Evolutionary conservation across 2,113 vertebrate genomes (phyloP).

Genomic region (Rhombomys opimus): DNA sequence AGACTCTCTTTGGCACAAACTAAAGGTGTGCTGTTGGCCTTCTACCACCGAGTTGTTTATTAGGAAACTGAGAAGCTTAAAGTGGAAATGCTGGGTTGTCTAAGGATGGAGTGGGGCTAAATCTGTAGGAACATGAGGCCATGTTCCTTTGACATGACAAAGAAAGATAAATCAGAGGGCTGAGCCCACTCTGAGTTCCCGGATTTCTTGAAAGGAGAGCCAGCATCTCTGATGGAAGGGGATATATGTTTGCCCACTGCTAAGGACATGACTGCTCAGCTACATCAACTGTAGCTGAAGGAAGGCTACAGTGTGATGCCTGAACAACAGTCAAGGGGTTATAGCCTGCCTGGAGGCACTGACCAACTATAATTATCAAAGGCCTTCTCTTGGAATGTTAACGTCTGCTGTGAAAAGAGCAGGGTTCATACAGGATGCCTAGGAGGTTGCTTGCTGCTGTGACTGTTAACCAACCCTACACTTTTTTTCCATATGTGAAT

Average conservation of each 20-base stretch:
- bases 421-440: not conserved
- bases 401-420: not conserved
- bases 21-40: slow-evolving; percentile 60
- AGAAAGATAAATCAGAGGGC: not conserved
- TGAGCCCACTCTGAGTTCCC: not conserved
- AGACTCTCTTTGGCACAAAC: slow-evolving; percentile 78
- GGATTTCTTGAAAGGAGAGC: not conserved
- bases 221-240: not conserved
- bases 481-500: not conserved
- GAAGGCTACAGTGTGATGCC: not conserved
- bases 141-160: not conserved
- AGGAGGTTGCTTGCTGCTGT: not conserved
- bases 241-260: not conserved
- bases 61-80: slow-evolving; percentile 32
- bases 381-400: not conserved
- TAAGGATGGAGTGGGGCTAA: not conserved
- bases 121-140: not conserved
- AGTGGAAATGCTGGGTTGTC: slow-evolving; percentile 26
- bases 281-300: not conserved
- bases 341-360: not conserved
- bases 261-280: not conserved
- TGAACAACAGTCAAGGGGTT: not conserved
- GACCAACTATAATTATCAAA: accelerated
- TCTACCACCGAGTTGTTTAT: slow-evolving; percentile 67
- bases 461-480: not conserved